Base-by-base conservation (phyloP, 2,888 invertebrate species). In the Scaptomyza parva region DNA sequence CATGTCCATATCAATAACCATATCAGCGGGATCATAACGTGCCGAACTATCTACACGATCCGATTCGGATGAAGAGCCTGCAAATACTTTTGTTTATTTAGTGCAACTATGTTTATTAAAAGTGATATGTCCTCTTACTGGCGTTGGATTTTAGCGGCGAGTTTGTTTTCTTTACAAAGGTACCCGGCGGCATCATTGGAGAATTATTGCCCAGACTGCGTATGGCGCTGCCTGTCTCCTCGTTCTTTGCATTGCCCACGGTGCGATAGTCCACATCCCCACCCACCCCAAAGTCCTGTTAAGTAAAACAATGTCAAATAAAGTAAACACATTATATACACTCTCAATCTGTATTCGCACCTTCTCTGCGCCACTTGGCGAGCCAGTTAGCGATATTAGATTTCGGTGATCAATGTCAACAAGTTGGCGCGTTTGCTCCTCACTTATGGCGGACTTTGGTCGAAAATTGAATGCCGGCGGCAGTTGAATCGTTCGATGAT, bases 321-420 rank as follows among this genome's bases (percentile, higher is more conserved):
- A 7, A 2, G 5, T 14, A 7, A 2, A 35, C 8, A 35, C n/a
- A 9, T n/a, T n/a, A n/a, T 9, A 14, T 2, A 14, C n/a, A 2
- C 2, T 30, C 2, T 7, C n/a, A 9, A 28, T 30, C 2, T 2
- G 12, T 30, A 26, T 35, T 28, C 70, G 30, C 43, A 83, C 84
- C 85, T 84, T 84, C n/a, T 84, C 84, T 8, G 67, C 65, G 4
- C 65, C 70, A 9, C 89, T 92, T 0, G 94, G 95, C 20, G 95
- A 96, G 35, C 96, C 96, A 11, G 97, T 97, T 51, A 97, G 91
- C 62, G 96, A 95, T 87, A 97, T 97, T 66, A 97, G 92, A 92
- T 97, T 97, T 76, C 97, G 93, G 88, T 96, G 96, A 90, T 96
- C 96, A 48, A 96, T 95, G 89, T 96, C 96, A 90, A 93, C 96